These are phyloP conservation scores for Hirundo rustica DNA, from an alignment of 2,797 vertebrate species.

Conservation along the genomic window DNA sequence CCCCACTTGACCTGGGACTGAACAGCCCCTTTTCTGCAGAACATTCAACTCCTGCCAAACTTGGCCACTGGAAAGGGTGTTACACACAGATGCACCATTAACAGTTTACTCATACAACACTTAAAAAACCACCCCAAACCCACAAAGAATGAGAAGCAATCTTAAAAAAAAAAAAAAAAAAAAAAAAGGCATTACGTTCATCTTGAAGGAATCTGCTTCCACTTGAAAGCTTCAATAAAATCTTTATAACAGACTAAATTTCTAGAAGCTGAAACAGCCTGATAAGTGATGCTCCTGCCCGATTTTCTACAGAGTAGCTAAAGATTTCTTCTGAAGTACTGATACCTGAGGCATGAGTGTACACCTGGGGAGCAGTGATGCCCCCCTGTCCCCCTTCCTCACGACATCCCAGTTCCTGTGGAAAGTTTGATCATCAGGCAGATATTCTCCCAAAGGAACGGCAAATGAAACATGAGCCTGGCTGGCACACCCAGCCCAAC, in stretches of 20 bases:
- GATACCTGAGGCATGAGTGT: not conserved
- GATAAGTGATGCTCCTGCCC: not conserved
- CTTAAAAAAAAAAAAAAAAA: not conserved
- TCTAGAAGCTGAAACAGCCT: not conserved
- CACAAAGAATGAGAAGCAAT: not conserved
- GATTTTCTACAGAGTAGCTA: not conserved
- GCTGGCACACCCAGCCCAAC: not conserved
- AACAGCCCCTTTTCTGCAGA: not conserved
- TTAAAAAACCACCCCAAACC: not conserved
- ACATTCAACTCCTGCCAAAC: not conserved
- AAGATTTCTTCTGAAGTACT: not conserved
- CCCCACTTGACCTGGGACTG: not conserved
- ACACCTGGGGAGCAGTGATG: not conserved
- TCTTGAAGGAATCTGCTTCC: not conserved
- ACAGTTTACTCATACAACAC: not conserved
- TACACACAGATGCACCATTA: not conserved
- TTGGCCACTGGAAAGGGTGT: not conserved
- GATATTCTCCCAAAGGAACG: not conserved
- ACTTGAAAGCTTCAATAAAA: not conserved
- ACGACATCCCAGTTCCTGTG: not conserved
- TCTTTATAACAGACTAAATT: not conserved
- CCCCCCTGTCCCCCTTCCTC: accelerated
- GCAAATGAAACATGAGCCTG: not conserved
- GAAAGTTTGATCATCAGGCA: not conserved
- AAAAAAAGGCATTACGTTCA: not conserved